Percentiles rank a stretch among this genome's conserved stretches.
Evolutionary conservation across 2,113 vertebrate species (phyloP).

Genomic region (Acrocephalus kingi): DNA sequence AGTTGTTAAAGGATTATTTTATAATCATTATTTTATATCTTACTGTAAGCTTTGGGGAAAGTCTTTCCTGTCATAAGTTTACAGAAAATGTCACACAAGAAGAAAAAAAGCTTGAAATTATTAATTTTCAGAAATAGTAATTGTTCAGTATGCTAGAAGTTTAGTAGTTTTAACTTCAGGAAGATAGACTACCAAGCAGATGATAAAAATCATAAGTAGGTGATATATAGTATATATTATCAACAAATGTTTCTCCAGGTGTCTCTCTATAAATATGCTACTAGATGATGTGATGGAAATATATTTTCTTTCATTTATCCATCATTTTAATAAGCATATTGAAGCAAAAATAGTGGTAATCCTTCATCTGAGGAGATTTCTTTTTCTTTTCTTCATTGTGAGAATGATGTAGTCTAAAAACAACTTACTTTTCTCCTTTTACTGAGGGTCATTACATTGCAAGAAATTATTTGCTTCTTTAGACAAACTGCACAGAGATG

Average conservation of each 20-base stretch:
- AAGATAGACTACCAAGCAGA: neutral
- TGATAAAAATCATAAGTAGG: neutral
- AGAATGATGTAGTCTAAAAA: neutral
- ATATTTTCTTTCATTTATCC: neutral
- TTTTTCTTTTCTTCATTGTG: neutral
- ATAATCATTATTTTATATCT: neutral
- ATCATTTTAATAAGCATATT: neutral
- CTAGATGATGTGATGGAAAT: neutral
- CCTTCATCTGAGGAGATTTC: neutral
- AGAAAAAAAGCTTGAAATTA: neutral
- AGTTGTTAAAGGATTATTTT: neutral
- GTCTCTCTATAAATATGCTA: neutral
- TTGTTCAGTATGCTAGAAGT: neutral
- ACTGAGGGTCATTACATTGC: neutral
- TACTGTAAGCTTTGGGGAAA: neutral
- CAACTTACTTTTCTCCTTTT: neutral
- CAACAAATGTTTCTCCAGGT: neutral
- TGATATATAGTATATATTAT: neutral
- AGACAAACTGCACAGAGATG: neutral
- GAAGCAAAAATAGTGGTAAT: neutral
- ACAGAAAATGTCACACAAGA: neutral
- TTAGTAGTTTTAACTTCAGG: neutral
- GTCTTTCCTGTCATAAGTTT: neutral
- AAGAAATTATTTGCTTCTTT: neutral
- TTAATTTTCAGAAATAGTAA: neutral